A percentile compares a stretch with the other conserved stretches of the same genome.
These are phyloP conservation scores for Australoheros facetus DNA, from an alignment of 2,797 vertebrate species.

Conservation along the genomic window DNA sequence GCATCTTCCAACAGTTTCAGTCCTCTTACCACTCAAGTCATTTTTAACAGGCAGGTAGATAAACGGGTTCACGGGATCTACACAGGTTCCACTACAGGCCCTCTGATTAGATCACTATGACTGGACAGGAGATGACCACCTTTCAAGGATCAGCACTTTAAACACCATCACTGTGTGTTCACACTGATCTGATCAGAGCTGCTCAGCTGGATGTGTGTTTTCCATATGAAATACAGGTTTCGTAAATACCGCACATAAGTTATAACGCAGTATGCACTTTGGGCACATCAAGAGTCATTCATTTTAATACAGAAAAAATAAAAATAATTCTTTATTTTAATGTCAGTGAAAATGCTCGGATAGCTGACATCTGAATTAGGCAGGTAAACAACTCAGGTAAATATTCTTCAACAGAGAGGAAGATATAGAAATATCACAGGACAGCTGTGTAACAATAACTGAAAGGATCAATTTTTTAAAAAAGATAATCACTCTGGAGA, in stretches of 20 bases:
- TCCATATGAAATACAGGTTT: neutral
- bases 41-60: neutral
- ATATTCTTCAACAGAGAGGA: neutral
- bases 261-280: constrained; percentile 20
- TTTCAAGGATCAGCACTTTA: constrained; percentile 10
- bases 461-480: neutral
- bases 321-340: neutral
- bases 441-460: neutral
- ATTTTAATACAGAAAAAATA: neutral
- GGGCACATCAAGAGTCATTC: neutral
- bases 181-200: constrained; percentile 5
- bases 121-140: neutral
- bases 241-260: neutral
- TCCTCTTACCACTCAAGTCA: neutral
- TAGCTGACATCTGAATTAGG: neutral
- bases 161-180: neutral
- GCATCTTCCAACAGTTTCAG: neutral
- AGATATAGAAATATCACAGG: neutral
- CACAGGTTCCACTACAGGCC: neutral
- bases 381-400: neutral
- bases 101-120: constrained; percentile 50
- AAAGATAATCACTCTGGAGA: neutral
- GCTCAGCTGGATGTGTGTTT: neutral
- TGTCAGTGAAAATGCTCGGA: neutral
- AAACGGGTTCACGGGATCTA: neutral